Evolutionary conservation across 2,797 vertebrate species (phyloP), one percentile per base, ranked within the genome.

Genomic region (Naso thynnoides): DNA sequence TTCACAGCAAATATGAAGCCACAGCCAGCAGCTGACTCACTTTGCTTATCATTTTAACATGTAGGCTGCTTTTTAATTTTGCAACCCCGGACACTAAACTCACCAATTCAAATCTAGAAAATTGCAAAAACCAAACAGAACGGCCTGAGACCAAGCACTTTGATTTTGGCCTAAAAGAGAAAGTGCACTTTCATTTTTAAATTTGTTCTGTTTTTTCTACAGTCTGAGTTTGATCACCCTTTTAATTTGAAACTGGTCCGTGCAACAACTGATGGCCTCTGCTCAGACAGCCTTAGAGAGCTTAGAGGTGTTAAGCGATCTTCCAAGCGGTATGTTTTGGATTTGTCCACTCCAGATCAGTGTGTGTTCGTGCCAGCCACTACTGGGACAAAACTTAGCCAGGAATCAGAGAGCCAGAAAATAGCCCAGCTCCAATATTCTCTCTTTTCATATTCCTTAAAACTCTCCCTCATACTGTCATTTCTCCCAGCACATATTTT

Each of bases 361-460:
- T 45, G 54, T 33, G 56, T 50, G 47, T 73, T 58, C 42, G 29
- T 48, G 72, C 57, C 74, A 71, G n/a, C 16, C 23, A 53, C 75
- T 59, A 27, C 49, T 60, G 81, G 79, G 57, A 81, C 31, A 29
- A 18, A 70, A 48, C 61, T 31, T 23, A 5, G 61, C 73, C 67
- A 76, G 52, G 55, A 81, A 44, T 80, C 62, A 70, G 27, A 73
- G 31, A 53, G 56, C 60, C 52, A 62, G 24, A 18, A 75, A 67
- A 67, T 21, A 68, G 21, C 53, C 31, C 33, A 47, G 29, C 44
- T 64, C 59, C 63, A 48, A 23, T 26, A 42, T 57, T 68, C 42
- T 29, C 42, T 55, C 39, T 54, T 31, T 31, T 52, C 8, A 4
- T 31, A 8, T 55, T 36, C 50, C 36, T 33, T 52, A 39, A 45